Conservation (phyloP, 2,888 invertebrate genomes). For the Dicyrtoma fusca region DNA sequence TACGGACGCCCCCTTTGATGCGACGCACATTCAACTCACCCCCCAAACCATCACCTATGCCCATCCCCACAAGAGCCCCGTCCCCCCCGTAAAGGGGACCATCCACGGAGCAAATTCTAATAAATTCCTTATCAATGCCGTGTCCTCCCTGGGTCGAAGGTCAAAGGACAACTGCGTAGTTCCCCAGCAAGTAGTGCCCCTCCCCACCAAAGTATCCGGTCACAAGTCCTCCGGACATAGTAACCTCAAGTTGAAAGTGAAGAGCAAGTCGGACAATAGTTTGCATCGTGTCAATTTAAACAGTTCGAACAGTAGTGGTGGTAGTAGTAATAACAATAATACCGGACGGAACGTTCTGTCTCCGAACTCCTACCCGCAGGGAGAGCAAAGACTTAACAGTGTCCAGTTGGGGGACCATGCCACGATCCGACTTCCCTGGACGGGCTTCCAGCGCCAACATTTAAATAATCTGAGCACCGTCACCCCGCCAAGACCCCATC, state of each 20-base stretch:
- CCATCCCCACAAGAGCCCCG: constrained; percentile 50
- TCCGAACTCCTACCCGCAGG: constrained; percentile 38
- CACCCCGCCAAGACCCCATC: constrained; percentile 41
- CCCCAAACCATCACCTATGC: constrained; percentile 54
- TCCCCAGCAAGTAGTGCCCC: too few relatives aligned
- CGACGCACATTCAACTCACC: constrained; percentile 54
- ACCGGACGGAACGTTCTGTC: constrained; percentile 16
- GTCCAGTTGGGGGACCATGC: constrained; percentile 56
- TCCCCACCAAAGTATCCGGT: too few relatives aligned
- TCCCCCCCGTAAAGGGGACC: constrained; percentile 37
- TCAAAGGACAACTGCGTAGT: constrained; percentile 45
- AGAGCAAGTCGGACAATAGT: constrained; percentile 57
- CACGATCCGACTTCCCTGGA: constrained; percentile 55
- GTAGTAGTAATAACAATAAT: background rate
- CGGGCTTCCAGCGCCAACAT: constrained; percentile 49
- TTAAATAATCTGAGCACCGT: constrained; percentile 53
- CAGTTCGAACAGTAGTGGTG: background rate
- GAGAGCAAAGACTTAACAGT: constrained; percentile 53
- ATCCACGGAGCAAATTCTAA: constrained; percentile 31
- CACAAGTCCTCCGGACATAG: too few relatives aligned
- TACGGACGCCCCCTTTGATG: constrained; percentile 49
- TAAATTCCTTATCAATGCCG: constrained; percentile 50
- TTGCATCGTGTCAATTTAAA: constrained; percentile 53
- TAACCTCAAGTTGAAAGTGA: too few relatives aligned
- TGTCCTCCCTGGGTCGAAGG: constrained; percentile 51